These are phyloP conservation scores for Betta splendens DNA, from an alignment of 2,797 vertebrate genomes.

Conservation along the genomic window DNA sequence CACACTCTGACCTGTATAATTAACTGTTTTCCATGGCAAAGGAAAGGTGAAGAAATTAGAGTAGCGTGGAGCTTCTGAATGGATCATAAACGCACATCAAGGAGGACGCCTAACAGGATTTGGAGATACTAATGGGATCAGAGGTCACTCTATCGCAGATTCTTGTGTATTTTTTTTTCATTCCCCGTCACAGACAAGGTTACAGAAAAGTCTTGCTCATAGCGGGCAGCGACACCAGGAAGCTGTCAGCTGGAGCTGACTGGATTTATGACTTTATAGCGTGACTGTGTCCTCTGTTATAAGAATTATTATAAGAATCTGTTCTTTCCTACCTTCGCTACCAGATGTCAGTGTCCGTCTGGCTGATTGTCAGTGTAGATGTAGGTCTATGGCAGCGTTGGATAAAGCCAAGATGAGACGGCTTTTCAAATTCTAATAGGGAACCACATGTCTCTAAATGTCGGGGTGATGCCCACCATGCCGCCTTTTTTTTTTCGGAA, in stretches of 20 bases:
- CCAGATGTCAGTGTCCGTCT: background rate
- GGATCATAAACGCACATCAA: conserved; percentile 60
- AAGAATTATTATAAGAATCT: conserved; percentile 37
- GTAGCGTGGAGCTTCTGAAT: conserved; percentile 52
- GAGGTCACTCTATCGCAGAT: conserved; percentile 66
- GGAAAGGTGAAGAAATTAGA: conserved; percentile 53
- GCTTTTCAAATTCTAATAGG: conserved; percentile 40
- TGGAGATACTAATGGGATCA: conserved; percentile 73
- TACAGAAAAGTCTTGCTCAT: conserved; percentile 49
- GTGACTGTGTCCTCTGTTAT: conserved; percentile 48
- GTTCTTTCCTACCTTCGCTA: conserved; percentile 1
- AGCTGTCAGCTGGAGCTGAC: conserved; percentile 53
- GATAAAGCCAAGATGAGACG: conserved; percentile 10
- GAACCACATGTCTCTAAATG: conserved; percentile 48
- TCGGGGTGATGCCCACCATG: conserved; percentile 31
- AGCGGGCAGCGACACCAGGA: conserved; percentile 40
- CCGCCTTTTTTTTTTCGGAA: conserved; percentile 8
- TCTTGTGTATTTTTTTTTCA: conserved; percentile 65
- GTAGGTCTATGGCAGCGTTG: conserved; percentile 11
- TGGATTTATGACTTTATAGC: conserved; percentile 55
- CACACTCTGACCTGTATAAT: conserved; percentile 23
- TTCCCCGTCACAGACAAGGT: conserved; percentile 31
- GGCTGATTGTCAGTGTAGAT: conserved; percentile 5
- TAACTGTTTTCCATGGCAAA: conserved; percentile 48
- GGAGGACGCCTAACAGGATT: conserved; percentile 71